Percentiles rank a stretch among this genome's conserved stretches.
These are phyloP conservation scores for Sarcophaga bullata DNA, from an alignment of 1,140 invertebrate species.

Conservation along the genomic window DNA sequence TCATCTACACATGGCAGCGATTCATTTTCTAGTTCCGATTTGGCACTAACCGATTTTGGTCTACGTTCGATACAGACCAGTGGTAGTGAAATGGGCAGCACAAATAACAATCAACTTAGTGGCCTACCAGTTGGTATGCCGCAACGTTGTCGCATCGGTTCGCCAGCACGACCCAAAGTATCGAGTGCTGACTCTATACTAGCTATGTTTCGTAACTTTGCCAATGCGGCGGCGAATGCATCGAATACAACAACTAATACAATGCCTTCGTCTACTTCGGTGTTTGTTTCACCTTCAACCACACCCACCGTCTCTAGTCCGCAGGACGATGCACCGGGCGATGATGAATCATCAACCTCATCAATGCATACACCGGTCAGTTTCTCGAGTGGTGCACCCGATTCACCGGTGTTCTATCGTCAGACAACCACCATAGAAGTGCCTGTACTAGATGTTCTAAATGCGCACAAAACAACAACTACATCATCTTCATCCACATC, in stretches of 20 bases:
- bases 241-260: slow-evolving; percentile 50
- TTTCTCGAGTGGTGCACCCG: slow-evolving; percentile 68
- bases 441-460: slow-evolving; percentile 74
- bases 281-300: slow-evolving; percentile 71
- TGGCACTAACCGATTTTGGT: slow-evolving; percentile 67
- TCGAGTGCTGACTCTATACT: slow-evolving; percentile 79
- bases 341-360: slow-evolving; percentile 72
- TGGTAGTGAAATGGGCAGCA: slow-evolving; percentile 42
- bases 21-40: slow-evolving; percentile 74
- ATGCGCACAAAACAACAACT: slow-evolving; percentile 69
- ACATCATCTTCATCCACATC: slow-evolving; percentile 48
- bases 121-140: slow-evolving; percentile 29
- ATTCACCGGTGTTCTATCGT: slow-evolving; percentile 69
- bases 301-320: slow-evolving; percentile 75
- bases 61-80: slow-evolving; percentile 45
- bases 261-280: slow-evolving; percentile 65
- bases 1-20: slow-evolving; percentile 77
- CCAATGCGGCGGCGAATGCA: slow-evolving; percentile 67
- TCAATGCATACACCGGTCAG: slow-evolving; percentile 71
- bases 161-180: slow-evolving; percentile 67
- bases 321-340: slow-evolving; percentile 73
- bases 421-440: slow-evolving; percentile 71
- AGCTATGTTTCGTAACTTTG: slow-evolving; percentile 78
- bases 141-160: slow-evolving; percentile 41
- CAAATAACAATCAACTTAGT: slow-evolving; percentile 27